These are phyloP conservation scores for Eremophila alpestris DNA, from an alignment of 2,797 vertebrate genomes.

Conservation along the genomic window DNA sequence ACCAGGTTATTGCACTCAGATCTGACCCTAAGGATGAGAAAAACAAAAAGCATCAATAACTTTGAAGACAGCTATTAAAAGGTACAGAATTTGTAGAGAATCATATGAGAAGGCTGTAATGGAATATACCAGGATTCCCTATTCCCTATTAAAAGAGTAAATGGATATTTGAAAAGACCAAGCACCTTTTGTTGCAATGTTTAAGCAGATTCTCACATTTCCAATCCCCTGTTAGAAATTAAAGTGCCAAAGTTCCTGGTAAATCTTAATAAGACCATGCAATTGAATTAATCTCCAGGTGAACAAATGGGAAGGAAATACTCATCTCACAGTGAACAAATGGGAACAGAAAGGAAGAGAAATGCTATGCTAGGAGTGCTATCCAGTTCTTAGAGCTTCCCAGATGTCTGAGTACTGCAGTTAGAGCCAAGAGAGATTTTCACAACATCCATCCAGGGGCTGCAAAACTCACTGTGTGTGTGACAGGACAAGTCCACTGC, in stretches of 20 bases:
- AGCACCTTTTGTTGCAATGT: not conserved
- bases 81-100: not conserved
- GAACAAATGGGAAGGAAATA: not conserved
- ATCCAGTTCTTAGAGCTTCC: not conserved
- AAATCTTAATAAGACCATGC: not conserved
- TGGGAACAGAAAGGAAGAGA: not conserved
- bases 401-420: not conserved
- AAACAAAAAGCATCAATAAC: not conserved
- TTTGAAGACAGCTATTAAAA: not conserved
- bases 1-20: not conserved
- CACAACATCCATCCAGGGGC: not conserved
- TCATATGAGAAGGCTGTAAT: not conserved
- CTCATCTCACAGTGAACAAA: not conserved
- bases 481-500: not conserved
- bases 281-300: not conserved
- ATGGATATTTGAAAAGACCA: not conserved
- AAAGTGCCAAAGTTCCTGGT: not conserved
- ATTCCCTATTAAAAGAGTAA: not conserved
- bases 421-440: not conserved
- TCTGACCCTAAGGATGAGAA: not conserved
- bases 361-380: not conserved
- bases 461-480: not conserved
- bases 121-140: not conserved
- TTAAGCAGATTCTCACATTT: not conserved
- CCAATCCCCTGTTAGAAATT: not conserved